Percentiles rank a stretch among this genome's conserved stretches.
Conservation (phyloP, 2,888 invertebrate genomes). For the Lithophane socia region DNA sequence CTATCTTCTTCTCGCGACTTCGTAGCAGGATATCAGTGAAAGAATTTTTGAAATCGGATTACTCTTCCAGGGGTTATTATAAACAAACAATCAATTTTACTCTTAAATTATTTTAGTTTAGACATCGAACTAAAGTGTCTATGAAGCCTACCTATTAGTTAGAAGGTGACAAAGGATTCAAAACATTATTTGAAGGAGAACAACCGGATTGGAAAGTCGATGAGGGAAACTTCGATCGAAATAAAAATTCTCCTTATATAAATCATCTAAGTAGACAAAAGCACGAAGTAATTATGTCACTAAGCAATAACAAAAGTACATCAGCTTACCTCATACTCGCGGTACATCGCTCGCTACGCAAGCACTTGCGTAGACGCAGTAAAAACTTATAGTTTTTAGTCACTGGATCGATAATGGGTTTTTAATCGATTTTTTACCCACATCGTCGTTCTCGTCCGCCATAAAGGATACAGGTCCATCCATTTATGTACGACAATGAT, state of each 20-base stretch:
- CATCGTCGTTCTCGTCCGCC: constrained; percentile 45
- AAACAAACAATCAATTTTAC: neutral
- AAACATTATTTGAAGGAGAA: neutral
- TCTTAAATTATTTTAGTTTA: neutral
- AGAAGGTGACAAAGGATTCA: neutral
- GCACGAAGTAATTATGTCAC: constrained; percentile 11
- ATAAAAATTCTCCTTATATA: neutral
- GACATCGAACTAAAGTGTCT: neutral
- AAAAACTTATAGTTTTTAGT: constrained; percentile 68
- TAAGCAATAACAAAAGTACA: constrained; percentile 37
- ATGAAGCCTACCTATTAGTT: neutral
- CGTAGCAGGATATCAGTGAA: neutral
- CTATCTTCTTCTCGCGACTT: too few relatives aligned
- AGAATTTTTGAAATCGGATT: neutral
- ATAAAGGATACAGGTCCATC: constrained; percentile 50
- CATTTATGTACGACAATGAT: constrained; percentile 55
- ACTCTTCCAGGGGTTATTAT: neutral
- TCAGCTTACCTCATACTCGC: constrained; percentile 52
- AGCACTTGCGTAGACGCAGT: constrained; percentile 57
- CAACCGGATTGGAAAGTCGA: neutral
- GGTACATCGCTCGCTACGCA: constrained; percentile 37
- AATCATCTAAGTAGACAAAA: neutral
- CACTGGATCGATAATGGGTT: constrained; percentile 71
- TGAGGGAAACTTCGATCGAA: neutral
- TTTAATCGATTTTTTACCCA: constrained; percentile 74